These are phyloP conservation scores for Pygocentrus nattereri DNA, from an alignment of 2,797 vertebrate species.

Conservation along the genomic window DNA sequence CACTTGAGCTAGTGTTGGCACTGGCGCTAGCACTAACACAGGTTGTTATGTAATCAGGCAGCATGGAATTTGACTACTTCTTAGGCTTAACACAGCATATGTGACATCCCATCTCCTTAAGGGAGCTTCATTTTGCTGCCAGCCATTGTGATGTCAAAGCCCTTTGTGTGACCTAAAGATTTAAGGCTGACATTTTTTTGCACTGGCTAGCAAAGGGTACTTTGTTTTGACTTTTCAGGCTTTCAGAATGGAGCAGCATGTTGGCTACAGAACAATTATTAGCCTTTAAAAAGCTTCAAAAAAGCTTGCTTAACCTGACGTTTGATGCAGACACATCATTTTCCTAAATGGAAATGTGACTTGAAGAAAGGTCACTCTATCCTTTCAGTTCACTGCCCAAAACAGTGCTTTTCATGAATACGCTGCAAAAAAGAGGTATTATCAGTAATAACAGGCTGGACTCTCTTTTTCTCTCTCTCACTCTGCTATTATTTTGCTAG, in stretches of 20 bases:
- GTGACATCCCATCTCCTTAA: background rate
- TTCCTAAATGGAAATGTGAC: background rate
- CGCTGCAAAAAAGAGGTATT: background rate
- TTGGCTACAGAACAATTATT: background rate
- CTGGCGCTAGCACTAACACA: background rate
- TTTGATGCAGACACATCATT: background rate
- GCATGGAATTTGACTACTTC: constrained; percentile 23
- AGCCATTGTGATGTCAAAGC: background rate
- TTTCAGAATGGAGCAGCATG: background rate
- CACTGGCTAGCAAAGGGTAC: background rate
- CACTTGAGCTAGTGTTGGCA: background rate
- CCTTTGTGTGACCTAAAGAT: background rate
- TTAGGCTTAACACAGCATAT: constrained; percentile 8
- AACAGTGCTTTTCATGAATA: background rate
- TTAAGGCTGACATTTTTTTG: background rate
- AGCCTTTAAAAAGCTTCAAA: too few species aligned
- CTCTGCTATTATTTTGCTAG: background rate
- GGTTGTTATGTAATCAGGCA: constrained; percentile 39
- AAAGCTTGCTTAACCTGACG: background rate
- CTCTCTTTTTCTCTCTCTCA: background rate
- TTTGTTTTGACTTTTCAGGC: background rate
- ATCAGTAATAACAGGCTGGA: background rate
- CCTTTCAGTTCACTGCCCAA: background rate
- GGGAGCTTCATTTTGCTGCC: background rate
- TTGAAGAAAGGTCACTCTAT: background rate